Conservation (phyloP, 2,797 vertebrate species). For the Ctenosaura bakeri region DNA sequence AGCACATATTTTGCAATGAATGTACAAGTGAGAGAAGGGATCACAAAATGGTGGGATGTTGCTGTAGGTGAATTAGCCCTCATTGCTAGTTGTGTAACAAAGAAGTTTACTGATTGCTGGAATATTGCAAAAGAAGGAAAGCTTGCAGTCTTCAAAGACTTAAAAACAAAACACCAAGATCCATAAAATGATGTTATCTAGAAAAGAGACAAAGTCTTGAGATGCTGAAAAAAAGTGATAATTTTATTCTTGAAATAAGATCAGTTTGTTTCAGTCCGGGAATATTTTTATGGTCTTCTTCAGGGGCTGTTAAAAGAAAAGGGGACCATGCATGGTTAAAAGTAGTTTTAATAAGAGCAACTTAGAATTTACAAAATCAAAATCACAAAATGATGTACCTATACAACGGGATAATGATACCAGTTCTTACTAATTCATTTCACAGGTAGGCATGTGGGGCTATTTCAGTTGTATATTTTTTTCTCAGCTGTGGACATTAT, state of each 20-base stretch:
- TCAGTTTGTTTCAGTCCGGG: too few relatives aligned
- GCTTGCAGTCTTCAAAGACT: background rate
- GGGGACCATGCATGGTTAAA: too few relatives aligned
- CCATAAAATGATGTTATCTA: background rate
- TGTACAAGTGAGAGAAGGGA: background rate
- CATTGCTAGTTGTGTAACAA: background rate
- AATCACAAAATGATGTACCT: background rate
- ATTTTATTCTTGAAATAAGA: too few relatives aligned
- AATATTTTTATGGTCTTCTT: too few relatives aligned
- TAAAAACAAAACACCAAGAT: background rate
- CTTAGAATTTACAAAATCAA: too few relatives aligned
- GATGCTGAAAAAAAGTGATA: too few relatives aligned
- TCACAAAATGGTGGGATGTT: background rate
- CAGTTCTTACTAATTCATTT: background rate
- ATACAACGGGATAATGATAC: background rate
- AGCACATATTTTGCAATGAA: background rate
- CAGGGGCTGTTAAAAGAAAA: too few relatives aligned
- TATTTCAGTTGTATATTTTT: background rate
- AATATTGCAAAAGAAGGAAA: background rate
- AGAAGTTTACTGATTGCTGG: background rate
- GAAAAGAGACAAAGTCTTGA: too few relatives aligned
- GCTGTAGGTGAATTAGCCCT: background rate
- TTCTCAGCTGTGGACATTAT: background rate
- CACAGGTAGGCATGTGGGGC: background rate
- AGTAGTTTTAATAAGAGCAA: too few relatives aligned